Evolutionary conservation across 2,797 vertebrate genomes (phyloP).

Genomic region (Syngnathus acus): DNA sequence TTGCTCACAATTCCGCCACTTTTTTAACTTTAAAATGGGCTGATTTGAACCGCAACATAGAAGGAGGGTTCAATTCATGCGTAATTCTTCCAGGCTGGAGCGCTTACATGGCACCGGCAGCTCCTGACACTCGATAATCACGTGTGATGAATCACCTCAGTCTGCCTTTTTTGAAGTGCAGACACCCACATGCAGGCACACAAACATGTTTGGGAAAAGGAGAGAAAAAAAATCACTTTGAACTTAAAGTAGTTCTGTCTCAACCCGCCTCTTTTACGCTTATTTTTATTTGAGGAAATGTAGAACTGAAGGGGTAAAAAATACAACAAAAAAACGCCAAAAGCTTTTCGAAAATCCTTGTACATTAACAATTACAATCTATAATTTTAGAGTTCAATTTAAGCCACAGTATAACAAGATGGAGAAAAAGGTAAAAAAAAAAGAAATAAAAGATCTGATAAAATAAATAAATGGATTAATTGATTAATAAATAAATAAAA

Average conservation of each 20-base stretch:
- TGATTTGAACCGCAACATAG: too few species aligned
- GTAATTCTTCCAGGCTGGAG: too few species aligned
- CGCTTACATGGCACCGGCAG: background rate
- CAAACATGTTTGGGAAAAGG: conserved; percentile 4
- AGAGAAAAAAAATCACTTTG: background rate
- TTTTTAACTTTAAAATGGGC: too few species aligned
- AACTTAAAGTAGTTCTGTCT: background rate
- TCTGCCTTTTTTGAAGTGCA: conserved; percentile 44
- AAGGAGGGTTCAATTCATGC: too few species aligned
- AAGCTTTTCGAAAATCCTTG: background rate
- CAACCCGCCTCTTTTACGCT: conserved; percentile 22
- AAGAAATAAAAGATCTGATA: too few species aligned
- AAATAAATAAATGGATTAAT: too few species aligned
- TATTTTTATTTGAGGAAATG: background rate
- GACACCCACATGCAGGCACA: conserved; percentile 28
- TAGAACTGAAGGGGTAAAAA: background rate
- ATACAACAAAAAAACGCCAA: background rate
- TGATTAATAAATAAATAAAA: too few species aligned
- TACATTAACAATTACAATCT: background rate
- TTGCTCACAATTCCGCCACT: too few species aligned
- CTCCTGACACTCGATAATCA: conserved; percentile 43
- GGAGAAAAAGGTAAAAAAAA: too few species aligned
- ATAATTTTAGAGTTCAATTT: background rate
- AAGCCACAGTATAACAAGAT: background rate
- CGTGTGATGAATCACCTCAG: conserved; percentile 43